These are phyloP conservation scores for Halichondria panicea DNA, from an alignment of 37 sponge, comb jelly and placozoan genomes.

Conservation along the genomic window DNA sequence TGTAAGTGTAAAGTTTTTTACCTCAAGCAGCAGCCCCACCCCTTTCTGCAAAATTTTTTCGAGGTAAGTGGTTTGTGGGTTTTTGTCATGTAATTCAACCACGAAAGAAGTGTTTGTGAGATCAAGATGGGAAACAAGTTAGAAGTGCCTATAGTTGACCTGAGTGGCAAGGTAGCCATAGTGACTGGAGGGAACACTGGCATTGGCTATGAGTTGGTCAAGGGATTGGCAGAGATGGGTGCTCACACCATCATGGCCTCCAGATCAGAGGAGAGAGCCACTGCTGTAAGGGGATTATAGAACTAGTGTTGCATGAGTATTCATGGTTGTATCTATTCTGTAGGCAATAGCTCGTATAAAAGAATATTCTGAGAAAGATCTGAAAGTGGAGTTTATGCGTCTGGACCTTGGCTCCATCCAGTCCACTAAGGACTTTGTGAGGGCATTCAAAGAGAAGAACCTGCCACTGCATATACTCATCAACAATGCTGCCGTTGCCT, in stretches of 20 bases:
- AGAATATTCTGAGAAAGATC: constrained; percentile 29
- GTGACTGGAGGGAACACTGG: constrained; percentile 78
- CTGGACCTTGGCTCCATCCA: constrained; percentile 66
- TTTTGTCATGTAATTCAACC: too few species aligned
- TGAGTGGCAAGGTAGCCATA: constrained; percentile 51
- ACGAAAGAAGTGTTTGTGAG: not conserved
- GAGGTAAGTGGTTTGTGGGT: too few species aligned
- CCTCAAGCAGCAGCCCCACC: too few species aligned
- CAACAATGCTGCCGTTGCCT: constrained; percentile 73
- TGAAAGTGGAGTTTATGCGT: constrained; percentile 65
- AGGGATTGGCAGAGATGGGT: constrained; percentile 65
- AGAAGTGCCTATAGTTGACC: constrained; percentile 41
- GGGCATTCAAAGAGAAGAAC: constrained; percentile 49
- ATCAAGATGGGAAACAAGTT: constrained; percentile 39
- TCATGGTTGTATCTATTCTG: not conserved
- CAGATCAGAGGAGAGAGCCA: constrained; percentile 54
- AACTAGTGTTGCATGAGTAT: not conserved
- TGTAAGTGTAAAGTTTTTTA: too few species aligned
- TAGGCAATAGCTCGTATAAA: constrained; percentile 9
- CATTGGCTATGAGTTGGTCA: constrained; percentile 76
- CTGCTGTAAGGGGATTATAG: constrained; percentile 12
- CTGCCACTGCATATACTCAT: constrained; percentile 74
- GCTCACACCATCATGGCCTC: constrained; percentile 75
- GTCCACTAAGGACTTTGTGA: constrained; percentile 58
- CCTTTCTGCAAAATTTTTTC: too few species aligned